Conservation (phyloP, 1,140 invertebrate species). For the Solenopsis invicta region DNA sequence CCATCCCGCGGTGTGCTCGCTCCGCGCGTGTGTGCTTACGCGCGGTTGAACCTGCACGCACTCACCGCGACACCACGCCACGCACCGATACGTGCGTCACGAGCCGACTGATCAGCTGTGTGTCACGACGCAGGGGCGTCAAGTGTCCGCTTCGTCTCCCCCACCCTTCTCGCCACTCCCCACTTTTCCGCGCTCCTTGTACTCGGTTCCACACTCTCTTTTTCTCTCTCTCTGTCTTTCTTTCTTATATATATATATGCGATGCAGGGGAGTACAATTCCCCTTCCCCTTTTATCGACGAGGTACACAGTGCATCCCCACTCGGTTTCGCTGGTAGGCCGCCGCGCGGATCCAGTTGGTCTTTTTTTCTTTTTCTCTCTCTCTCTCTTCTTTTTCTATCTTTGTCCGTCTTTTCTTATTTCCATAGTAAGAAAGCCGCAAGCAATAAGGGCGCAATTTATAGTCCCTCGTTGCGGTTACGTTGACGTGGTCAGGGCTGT, state of each 20-base stretch:
- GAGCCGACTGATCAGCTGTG: constrained; percentile 77
- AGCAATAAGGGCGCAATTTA: constrained; percentile 5
- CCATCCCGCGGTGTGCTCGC: constrained; percentile 39
- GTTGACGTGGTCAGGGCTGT: background rate
- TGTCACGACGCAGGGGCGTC: constrained; percentile 68
- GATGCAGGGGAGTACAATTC: background rate
- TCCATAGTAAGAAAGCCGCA: background rate
- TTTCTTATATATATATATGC: no score
- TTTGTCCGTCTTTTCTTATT: background rate
- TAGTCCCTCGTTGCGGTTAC: background rate
- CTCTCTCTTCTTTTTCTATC: background rate
- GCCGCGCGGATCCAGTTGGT: background rate
- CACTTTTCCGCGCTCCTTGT: background rate
- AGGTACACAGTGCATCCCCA: background rate
- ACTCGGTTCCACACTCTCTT: background rate
- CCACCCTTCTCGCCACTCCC: background rate
- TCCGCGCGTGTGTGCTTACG: background rate
- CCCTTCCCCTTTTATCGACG: background rate
- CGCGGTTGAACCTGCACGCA: background rate
- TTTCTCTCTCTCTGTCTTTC: background rate
- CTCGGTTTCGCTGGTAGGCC: background rate
- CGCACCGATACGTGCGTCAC: constrained; percentile 49
- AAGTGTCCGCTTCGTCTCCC: background rate
- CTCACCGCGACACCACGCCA: background rate
- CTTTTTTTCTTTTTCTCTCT: background rate